A percentile compares a stretch with the other conserved stretches of the same genome.
Evolutionary conservation across 1,140 invertebrate species (phyloP).

Genomic region (Drosophila pruinosa): DNA sequence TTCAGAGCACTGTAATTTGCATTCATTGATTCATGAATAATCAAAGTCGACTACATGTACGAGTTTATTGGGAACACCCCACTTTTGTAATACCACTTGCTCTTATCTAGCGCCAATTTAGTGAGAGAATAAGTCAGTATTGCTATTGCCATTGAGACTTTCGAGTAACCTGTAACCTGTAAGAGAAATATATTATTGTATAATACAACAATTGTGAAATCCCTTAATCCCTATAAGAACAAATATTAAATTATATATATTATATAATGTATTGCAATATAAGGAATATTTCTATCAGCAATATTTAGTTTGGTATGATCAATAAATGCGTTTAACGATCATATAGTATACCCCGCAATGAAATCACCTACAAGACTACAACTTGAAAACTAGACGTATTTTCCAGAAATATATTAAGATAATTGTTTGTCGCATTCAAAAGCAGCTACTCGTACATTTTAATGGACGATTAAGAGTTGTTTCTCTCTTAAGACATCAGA

Average conservation of each 20-base stretch:
- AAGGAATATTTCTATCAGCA: background rate
- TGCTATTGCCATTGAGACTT: too few species aligned
- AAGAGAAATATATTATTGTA: too few species aligned
- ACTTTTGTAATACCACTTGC: background rate
- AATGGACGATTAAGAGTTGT: conserved; percentile 9
- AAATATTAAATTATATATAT: too few species aligned
- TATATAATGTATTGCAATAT: too few species aligned
- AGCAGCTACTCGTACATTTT: conserved; percentile 24
- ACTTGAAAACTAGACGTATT: conserved; percentile 41
- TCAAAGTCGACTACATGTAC: background rate
- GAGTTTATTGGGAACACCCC: background rate
- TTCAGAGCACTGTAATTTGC: background rate
- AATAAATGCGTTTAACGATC: background rate
- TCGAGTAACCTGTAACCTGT: too few species aligned
- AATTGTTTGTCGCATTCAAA: conserved; percentile 48
- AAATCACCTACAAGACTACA: background rate
- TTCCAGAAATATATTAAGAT: conserved; percentile 56
- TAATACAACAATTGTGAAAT: too few species aligned
- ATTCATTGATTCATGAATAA: background rate
- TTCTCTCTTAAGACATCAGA: background rate
- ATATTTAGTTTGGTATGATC: background rate
- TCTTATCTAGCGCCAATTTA: background rate
- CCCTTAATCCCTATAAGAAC: too few species aligned
- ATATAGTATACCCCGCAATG: background rate
- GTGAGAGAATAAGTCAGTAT: too few species aligned